These are phyloP conservation scores for Beris morrisii DNA, from an alignment of 2,888 invertebrate species.

Conservation along the genomic window DNA sequence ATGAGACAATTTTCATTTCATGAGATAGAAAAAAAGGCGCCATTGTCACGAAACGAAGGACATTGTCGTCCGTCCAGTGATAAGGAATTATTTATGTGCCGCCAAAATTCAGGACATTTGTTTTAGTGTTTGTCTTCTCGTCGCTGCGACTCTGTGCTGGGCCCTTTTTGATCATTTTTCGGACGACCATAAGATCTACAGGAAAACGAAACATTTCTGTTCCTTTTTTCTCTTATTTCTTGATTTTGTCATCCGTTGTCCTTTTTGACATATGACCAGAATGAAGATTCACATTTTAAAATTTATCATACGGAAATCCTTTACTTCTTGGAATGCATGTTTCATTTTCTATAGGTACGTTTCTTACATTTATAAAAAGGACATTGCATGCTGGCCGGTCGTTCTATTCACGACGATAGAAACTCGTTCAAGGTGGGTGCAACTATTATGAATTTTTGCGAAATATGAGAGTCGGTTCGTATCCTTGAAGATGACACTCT, in stretches of 20 bases:
- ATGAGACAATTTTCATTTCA: conserved; percentile 35
- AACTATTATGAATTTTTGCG: conserved; percentile 17
- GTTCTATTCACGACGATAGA: not conserved
- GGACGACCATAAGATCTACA: too few relatives aligned
- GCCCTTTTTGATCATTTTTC: conserved; percentile 28
- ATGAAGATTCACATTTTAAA: conserved; percentile 21
- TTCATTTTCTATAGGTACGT: not conserved
- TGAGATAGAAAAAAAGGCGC: conserved; percentile 32
- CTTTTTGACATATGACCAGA: conserved; percentile 23
- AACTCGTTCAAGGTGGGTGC: conserved; percentile 1
- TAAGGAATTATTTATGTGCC: conserved; percentile 41
- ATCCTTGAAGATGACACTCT: conserved; percentile 17
- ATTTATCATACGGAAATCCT: conserved; percentile 10
- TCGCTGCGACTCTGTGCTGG: not conserved
- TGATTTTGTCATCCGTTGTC: conserved; percentile 17
- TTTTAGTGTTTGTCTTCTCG: conserved; percentile 30
- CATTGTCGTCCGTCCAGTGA: conserved; percentile 35
- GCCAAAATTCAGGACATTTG: conserved; percentile 38
- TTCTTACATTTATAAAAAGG: not conserved
- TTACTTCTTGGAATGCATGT: not conserved
- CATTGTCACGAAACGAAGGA: conserved; percentile 23
- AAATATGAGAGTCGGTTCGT: not conserved
- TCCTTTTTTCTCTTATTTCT: too few relatives aligned
- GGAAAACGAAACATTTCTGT: too few relatives aligned
- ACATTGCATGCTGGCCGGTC: not conserved